Evolutionary conservation across 2,888 invertebrate genomes (phyloP), one percentile per base, ranked within the genome.

Genomic region (Pammene aurita): DNA sequence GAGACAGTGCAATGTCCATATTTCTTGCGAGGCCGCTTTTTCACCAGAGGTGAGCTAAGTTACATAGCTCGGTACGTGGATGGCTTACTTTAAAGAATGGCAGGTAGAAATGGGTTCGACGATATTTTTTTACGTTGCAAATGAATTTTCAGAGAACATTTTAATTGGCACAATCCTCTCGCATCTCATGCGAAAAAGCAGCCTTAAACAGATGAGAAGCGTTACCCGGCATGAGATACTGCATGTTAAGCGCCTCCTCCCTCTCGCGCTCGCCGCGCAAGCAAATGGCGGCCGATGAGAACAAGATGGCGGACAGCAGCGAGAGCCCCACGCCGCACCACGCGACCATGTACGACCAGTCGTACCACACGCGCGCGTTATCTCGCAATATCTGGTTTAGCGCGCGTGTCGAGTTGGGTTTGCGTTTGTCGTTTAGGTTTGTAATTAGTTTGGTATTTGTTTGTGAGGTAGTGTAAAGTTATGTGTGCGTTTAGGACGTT

Each of bases 341-440:
- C 90, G 98, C 97, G 87, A 98, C 95, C 94, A 98, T 96, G 94
- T 98, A 98, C 82, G 98, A 98, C 98, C 98, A 98, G 93, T 98
- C 98, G 94, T 98, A 98, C 93, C 95, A 95, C 85, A 96, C 94
- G 93, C 96, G 95, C 79, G 96, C 95, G 93, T 96, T 96, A 88
- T 97, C 96, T 92, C 96, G 95, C 88, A 97, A 95, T 90, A 96
- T 96, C 97, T 97, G 94, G 89, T 92, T 92, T 90, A 86, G 84
- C 83, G 86, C 87, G 74, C 71, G 50, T 61, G 60, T 61, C 65
- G 63, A 54, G 54, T 34, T 54, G 54, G 18, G 54, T 34, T 34
- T 54, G 54, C 38, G 26, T 42, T 58, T 44, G 44, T 38, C 35
- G 16, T 58, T 2, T 58, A 52, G 7, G 55, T 18, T 66, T 41